These are phyloP conservation scores for Hycleus cichorii DNA, from an alignment of 1,140 invertebrate genomes.

Conservation along the genomic window DNA sequence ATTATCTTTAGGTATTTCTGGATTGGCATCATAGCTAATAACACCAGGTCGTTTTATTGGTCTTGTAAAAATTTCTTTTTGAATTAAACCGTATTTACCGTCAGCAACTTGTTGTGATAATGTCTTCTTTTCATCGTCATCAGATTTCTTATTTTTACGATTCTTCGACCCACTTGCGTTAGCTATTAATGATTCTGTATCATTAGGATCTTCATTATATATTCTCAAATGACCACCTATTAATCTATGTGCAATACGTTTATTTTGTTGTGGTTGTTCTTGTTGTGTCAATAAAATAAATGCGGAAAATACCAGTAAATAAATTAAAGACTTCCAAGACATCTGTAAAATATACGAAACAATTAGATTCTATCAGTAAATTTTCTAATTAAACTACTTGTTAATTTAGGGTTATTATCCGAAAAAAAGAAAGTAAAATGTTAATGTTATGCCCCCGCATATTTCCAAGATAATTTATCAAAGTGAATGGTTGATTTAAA, in stretches of 20 bases:
- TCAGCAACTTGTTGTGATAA: slow-evolving; percentile 78
- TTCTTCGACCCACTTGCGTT: slow-evolving; percentile 58
- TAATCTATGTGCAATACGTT: slow-evolving; percentile 35
- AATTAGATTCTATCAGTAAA: too few species aligned
- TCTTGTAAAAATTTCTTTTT: slow-evolving; percentile 69
- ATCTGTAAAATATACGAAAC: slow-evolving; percentile 4
- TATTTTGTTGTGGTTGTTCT: too few species aligned
- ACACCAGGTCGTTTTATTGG: slow-evolving; percentile 66
- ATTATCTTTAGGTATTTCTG: slow-evolving; percentile 71
- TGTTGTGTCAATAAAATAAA: background rate
- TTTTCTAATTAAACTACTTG: too few species aligned
- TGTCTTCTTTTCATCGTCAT: slow-evolving; percentile 72
- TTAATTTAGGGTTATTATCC: too few species aligned
- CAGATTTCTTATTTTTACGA: slow-evolving; percentile 45
- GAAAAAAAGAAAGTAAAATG: too few species aligned
- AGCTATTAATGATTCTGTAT: slow-evolving; percentile 41
- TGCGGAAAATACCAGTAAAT: background rate
- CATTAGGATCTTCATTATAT: slow-evolving; percentile 31
- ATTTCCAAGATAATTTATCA: too few species aligned
- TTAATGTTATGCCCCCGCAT: too few species aligned
- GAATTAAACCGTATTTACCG: slow-evolving; percentile 82
- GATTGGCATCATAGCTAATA: slow-evolving; percentile 68
- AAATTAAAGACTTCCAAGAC: slow-evolving; percentile 2
- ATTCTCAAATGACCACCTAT: slow-evolving; percentile 53
- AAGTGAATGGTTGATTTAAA: too few species aligned